phyloP scores from a whole-genome alignment of 2,797 vertebrate genomes.

The Pseudochirops cupreus region DNA sequence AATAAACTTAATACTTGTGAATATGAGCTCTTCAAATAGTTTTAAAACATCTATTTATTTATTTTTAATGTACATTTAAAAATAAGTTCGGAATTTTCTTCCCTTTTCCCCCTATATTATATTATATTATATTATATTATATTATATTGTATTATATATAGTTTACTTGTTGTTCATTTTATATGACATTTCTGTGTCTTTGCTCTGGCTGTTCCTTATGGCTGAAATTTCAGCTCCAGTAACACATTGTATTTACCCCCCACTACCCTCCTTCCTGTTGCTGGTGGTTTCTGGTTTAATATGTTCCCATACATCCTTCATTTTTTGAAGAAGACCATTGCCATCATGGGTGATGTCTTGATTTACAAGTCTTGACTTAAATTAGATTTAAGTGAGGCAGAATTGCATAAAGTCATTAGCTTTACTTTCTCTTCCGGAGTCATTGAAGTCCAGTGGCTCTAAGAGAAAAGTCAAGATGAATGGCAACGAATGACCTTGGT shows the following conservation, averaged over 20 bases:
- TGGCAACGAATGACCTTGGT: not conserved
- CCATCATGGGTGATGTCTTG: not conserved
- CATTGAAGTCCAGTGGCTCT: not conserved
- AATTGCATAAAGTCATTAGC: not conserved
- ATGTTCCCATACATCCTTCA: not conserved
- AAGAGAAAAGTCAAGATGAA: not conserved
- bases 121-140: no score
- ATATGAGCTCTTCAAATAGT: not conserved
- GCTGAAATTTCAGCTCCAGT: not conserved
- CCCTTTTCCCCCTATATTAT: not conserved
- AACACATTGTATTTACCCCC: not conserved
- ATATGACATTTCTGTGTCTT: not conserved
- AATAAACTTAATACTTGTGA: not conserved
- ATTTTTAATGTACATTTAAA: not conserved
- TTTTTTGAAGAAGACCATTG: not conserved
- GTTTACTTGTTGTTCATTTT: not conserved
- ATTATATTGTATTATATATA: no score
- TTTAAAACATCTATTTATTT: not conserved
- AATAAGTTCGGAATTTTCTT: not conserved
- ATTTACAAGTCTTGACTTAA: not conserved
- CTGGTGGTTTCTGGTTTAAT: not conserved
- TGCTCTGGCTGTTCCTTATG: not conserved
- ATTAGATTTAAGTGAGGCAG: not conserved
- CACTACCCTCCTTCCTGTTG: not conserved
- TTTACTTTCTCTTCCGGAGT: not conserved